phyloP scores from a whole-genome alignment of 2,888 invertebrate genomes.

The Odontothrips loti region DNA sequence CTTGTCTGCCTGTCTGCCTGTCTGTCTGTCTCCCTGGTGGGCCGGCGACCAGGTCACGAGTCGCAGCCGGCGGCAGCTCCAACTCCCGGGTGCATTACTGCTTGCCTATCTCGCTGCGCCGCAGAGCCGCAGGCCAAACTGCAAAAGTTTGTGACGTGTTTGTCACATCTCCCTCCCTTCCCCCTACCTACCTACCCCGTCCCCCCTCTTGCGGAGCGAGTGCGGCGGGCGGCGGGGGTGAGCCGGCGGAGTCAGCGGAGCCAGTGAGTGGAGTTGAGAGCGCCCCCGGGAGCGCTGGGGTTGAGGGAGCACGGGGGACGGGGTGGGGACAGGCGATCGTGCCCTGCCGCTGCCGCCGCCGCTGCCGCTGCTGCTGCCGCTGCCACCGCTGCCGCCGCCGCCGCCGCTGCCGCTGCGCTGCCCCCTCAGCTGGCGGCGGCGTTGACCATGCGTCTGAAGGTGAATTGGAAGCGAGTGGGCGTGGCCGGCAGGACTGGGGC shows the following conservation, averaged over 20 bases:
- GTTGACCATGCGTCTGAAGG: neutral
- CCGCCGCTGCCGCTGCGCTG: too few species aligned
- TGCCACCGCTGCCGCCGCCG: too few species aligned
- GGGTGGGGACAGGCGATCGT: too few species aligned
- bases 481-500: neutral
- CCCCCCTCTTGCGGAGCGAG: neutral
- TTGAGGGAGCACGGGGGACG: neutral
- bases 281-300: neutral
- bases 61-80: neutral
- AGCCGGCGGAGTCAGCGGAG: neutral
- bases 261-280: neutral
- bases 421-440: neutral
- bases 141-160: conserved; percentile 19
- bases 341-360: too few species aligned
- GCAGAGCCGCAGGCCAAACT: neutral
- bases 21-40: neutral
- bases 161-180: neutral
- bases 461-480: conserved; percentile 5
- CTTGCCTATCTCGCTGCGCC: neutral
- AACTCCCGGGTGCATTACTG: too few species aligned
- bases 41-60: neutral
- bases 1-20: too few species aligned
- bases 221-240: neutral
- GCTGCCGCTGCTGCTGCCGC: too few species aligned
- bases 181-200: neutral